Evolutionary conservation across 1,140 invertebrate species (phyloP), one percentile per base, ranked within the genome.

Genomic region (Brevipalpus yothersi): DNA sequence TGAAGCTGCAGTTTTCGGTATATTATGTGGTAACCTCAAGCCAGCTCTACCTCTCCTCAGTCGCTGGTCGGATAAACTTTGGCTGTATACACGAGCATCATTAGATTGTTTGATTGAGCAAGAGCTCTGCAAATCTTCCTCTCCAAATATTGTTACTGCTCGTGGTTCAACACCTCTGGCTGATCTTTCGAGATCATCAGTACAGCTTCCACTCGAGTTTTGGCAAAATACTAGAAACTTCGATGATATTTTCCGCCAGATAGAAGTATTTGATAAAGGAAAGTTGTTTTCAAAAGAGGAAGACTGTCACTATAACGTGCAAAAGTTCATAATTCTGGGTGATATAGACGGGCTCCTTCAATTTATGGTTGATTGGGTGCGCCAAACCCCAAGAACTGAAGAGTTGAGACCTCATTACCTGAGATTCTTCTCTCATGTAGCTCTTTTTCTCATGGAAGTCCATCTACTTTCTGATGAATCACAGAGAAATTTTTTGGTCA

Each of bases 21-120:
- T 80, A 59, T 77, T 90, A 17, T 89, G 86, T 73, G 90, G 90
- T 0, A 82, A 91, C 70, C 68, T 92, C 23, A 72, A 78, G 19
- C 78, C 81, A 13, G 67, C 91, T 10, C 68, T 91, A 11, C 74
- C 81, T 8, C 77, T 83, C 0, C 83, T 86, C 62, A 72, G 75
- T 11, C 80, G 78, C 15, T 94, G 89, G 89, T 80, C 86, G 68
- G 91, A 96, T 72, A 74, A 82, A 58, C 70, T 94, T 12, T 95
- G 90, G 90, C 84, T 86, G 11, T 53, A 56, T 56, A 59, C 63
- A 31, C 43, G 58, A 41, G 45, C 47, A 0, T 77, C 86, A 64
- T 79, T 93, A 60, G 89, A 94, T 69, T 78, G 83, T 15, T 75
- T 79, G 62, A 85, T 93, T 1, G 90, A 94, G 66, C 73, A 77